Base-by-base conservation (phyloP, 2,113 vertebrate genomes). In the Neogobius melanostomus region DNA sequence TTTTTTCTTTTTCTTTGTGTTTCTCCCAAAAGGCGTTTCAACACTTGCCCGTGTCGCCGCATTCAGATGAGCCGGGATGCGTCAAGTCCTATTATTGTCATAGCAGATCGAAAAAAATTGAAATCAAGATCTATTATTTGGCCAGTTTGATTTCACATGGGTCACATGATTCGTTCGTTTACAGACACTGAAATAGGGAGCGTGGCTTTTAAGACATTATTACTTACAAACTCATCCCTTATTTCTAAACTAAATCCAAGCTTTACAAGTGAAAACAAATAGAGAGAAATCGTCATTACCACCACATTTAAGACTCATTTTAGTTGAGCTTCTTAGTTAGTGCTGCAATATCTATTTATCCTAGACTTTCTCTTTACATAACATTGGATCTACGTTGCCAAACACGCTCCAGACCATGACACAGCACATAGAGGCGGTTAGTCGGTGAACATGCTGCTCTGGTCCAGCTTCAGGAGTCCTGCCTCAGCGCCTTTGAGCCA, bases 1-100 rank as follows among this genome's bases (percentile, higher is more conserved):
- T 63, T 66, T n/a, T 46, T 5, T 61, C 21, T 48, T 49, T 62
- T 5, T 5, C 28, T 36, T 28, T 28, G 28, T 28, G 44, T 54
- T 56, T 56, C 15, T 17, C 64, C 21, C 64, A 70, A 49, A 66
- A 63, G 45, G 73, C 28, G 54, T 43, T 44, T 52, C 11, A 68
- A 66, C 74, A 57, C 7, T 54, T 67, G 44, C 17, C 6, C 49
- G 28, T 51, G 49, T 51, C 49, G 15, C 49, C 11, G 49, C 49
- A 51, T 51, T 14, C 49, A 51, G 49, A 51, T 51, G 49, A 51
- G 49, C 11, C 6, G 12, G 49, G 49, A 51, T 0, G 49, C 15
- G 49, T 14, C 49, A 51, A 11, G 49, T 6, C 15, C 3, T 51
- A 14, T 21, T 14, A 51, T 51, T 51, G 49, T 51, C 49, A 51